Base-by-base conservation (phyloP, 2,888 invertebrate genomes). In the Leptinotarsa peninsularis region DNA sequence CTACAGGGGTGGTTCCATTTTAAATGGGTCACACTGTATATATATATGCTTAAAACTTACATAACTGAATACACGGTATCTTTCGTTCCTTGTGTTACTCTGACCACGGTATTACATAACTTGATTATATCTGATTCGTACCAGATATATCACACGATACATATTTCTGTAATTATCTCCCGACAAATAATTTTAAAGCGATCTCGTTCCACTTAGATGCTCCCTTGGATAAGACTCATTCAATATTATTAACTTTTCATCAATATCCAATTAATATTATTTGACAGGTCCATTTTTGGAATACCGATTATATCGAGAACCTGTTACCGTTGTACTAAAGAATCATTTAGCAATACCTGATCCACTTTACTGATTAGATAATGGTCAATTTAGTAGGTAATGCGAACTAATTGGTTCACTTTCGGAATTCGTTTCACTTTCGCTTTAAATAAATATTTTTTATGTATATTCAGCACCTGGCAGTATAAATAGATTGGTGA, bases 201-300 rank as follows among this genome's bases (percentile, higher is more conserved):
- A 70, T 70, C 60, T 58, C 58, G 70, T 58, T 70, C 70, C 49
- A 70, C 58, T 49, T 70, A 70, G 70, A 70, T 70, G 43, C 15
- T 49, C 56, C 70, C 58, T 70, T 23, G 58, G 75, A 68, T 75
- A 75, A 75, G 17, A 14, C 63, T 54, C 67, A 43, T 49, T 23
- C 21, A 21, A 74, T 70, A 66, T 67, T 72, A 72, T 67, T 49
- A 68, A 52, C 33, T 54, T 63, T 50, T 75, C 68, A 72, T 72
- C 63, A 56, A 68, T 68, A 67, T 54, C 68, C 27, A 67, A 71
- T 74, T 71, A 49, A 74, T 71, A 67, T 54, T 50, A 70, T 67
- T 66, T 52, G 67, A 66, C 70, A 70, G 70, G 70, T 70, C 43
- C 58, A 70, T 70, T 58, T 50, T 58, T 21, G 5, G 58, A 58